These are phyloP conservation scores for Drosophila kepulauana DNA, from an alignment of 1,140 invertebrate species.

Conservation along the genomic window DNA sequence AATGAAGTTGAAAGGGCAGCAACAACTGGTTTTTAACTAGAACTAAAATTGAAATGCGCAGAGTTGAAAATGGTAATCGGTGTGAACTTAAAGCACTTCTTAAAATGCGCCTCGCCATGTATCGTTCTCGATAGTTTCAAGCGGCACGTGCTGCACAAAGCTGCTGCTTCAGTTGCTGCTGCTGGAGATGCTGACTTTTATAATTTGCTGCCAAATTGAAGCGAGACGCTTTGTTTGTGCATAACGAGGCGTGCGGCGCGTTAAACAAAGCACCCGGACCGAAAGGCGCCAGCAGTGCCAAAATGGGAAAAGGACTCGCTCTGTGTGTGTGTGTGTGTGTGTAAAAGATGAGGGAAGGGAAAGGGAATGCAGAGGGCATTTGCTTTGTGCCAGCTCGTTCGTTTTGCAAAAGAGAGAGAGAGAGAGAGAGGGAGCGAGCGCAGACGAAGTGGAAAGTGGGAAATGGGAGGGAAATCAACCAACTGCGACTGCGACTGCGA, in stretches of 20 bases:
- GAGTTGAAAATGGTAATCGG: no score
- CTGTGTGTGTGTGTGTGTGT: background rate
- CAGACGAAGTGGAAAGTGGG: background rate
- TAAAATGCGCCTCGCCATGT: slow-evolving; percentile 1
- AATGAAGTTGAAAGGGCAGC: no score
- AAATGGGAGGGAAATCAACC: background rate
- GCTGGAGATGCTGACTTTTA: slow-evolving; percentile 48
- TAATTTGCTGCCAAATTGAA: slow-evolving; percentile 80
- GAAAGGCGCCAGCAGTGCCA: slow-evolving; percentile 23
- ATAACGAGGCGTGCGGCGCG: slow-evolving; percentile 75
- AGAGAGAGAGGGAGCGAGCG: background rate
- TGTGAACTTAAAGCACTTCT: background rate
- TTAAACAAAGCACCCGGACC: slow-evolving; percentile 63
- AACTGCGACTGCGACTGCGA: slow-evolving; percentile 27
- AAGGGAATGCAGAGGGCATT: background rate
- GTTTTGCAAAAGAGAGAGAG: background rate
- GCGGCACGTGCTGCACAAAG: slow-evolving; percentile 5
- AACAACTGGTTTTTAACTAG: no score
- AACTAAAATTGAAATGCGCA: no score
- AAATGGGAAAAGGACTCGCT: background rate
- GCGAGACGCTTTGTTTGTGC: slow-evolving; percentile 76
- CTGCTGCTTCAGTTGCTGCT: background rate
- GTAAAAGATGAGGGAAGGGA: background rate
- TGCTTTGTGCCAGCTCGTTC: slow-evolving; percentile 24
- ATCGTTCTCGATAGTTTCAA: slow-evolving; percentile 6